Evolutionary conservation across 2,888 invertebrate species (phyloP).

Genomic region (Leucania comma): DNA sequence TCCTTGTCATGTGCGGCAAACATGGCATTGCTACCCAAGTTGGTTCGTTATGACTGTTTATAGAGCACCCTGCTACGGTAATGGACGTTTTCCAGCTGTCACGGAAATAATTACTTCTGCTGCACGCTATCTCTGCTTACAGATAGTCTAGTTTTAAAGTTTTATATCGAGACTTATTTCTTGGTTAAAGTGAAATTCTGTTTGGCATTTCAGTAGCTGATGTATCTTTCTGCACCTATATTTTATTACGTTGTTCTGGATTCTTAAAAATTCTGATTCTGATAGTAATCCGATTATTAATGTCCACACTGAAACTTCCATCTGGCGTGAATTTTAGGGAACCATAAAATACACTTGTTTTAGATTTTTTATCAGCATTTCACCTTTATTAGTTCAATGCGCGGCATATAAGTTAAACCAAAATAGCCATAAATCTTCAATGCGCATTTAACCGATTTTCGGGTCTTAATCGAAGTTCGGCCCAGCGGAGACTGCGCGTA

Average conservation of each 20-base stretch:
- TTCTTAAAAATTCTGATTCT: neutral
- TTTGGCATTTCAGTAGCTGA: neutral
- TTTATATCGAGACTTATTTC: neutral
- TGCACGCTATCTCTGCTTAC: slow-evolving; percentile 33
- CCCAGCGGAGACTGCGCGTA: too few species aligned
- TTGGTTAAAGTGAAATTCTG: neutral
- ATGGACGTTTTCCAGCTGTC: slow-evolving; percentile 34
- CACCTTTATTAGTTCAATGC: too few species aligned
- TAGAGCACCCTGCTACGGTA: slow-evolving; percentile 14
- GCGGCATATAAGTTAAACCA: too few species aligned
- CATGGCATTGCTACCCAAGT: slow-evolving; percentile 34
- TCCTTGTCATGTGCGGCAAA: slow-evolving; percentile 19
- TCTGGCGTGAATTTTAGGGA: neutral
- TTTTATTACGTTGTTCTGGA: too few species aligned
- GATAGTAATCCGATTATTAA: neutral
- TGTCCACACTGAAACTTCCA: neutral
- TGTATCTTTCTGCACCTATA: neutral
- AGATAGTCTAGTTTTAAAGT: slow-evolving; percentile 14
- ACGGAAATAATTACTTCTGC: slow-evolving; percentile 30
- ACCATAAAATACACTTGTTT: too few species aligned
- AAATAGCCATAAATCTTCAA: too few species aligned
- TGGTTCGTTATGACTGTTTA: slow-evolving; percentile 49
- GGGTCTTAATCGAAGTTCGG: too few species aligned
- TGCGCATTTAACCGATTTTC: too few species aligned
- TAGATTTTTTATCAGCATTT: too few species aligned